Conservation (phyloP, 2,888 invertebrate genomes). For the Cephus pulcher region DNA sequence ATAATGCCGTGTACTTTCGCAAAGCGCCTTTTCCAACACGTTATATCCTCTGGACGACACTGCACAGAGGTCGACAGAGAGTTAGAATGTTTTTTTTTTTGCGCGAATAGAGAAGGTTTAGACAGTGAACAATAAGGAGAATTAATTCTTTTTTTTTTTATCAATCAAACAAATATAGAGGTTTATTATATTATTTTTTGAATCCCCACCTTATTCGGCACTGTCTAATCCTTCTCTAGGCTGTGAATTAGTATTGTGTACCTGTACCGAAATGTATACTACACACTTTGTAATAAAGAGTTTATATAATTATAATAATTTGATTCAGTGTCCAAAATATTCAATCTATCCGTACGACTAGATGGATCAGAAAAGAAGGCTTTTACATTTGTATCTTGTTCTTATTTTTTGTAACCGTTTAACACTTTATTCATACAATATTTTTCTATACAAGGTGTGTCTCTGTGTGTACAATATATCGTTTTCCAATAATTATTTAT, state of each 20-base stretch:
- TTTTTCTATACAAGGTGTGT: slow-evolving; percentile 55
- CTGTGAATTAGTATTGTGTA: slow-evolving; percentile 10
- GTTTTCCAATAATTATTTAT: slow-evolving; percentile 44
- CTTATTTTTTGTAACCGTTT: slow-evolving; percentile 50
- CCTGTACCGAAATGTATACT: slow-evolving; percentile 9
- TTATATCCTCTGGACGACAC: not conserved
- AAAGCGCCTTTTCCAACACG: not conserved
- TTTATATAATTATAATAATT: not conserved
- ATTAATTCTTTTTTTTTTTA: not conserved
- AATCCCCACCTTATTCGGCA: not conserved
- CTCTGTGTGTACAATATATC: slow-evolving; percentile 41
- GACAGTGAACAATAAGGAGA: not conserved
- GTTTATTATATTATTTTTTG: not conserved
- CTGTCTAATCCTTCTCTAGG: slow-evolving; percentile 8
- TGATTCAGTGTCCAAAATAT: too few relatives aligned
- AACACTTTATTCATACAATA: slow-evolving; percentile 61
- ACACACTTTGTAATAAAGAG: slow-evolving; percentile 10
- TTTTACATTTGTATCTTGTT: not conserved
- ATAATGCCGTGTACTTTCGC: not conserved
- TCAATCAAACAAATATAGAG: not conserved
- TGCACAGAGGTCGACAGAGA: not conserved
- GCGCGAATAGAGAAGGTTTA: not conserved
- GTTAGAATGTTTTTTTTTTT: not conserved
- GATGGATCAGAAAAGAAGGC: not conserved
- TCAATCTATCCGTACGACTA: not conserved